Conservation (phyloP, 1,140 invertebrate genomes). For the Drosophila carrolli region DNA sequence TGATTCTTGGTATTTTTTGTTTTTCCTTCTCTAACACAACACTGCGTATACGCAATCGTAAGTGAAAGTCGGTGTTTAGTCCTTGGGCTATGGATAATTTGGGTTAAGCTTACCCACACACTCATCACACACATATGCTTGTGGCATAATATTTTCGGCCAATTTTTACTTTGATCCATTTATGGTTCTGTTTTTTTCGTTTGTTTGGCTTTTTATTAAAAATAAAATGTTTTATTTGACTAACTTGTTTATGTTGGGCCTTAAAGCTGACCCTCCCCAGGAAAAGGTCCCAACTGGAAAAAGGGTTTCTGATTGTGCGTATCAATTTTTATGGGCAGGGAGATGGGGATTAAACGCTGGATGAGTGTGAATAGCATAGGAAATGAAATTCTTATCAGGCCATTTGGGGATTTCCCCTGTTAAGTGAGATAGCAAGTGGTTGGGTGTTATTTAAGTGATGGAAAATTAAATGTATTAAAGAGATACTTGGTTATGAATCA, state of each 20-base stretch:
- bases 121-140: conserved; percentile 7
- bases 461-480: conserved; percentile 37
- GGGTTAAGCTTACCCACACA: conserved; percentile 42
- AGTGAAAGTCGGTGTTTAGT: conserved; percentile 62
- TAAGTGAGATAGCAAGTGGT: conserved; percentile 5
- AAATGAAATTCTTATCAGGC: conserved; percentile 58
- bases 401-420: conserved; percentile 44
- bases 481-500: too few species aligned
- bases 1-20: conserved; percentile 44
- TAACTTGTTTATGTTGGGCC: conserved; percentile 57
- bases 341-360: conserved; percentile 22
- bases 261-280: conserved; percentile 41
- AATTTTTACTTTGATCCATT: conserved; percentile 79
- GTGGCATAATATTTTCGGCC: conserved; percentile 42
- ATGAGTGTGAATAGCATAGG: conserved; percentile 51
- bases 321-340: conserved; percentile 52
- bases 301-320: conserved; percentile 55
- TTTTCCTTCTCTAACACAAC: conserved; percentile 44
- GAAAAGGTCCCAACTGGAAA: conserved; percentile 37
- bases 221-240: conserved; percentile 79
- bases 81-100: conserved; percentile 76
- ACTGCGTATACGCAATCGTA: conserved; percentile 77
- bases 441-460: conserved; percentile 12
- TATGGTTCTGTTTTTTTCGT: conserved; percentile 46
- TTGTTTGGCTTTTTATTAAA: conserved; percentile 76